These are phyloP conservation scores for Buphagus erythrorhynchus DNA, from an alignment of 2,797 vertebrate genomes.

Conservation along the genomic window DNA sequence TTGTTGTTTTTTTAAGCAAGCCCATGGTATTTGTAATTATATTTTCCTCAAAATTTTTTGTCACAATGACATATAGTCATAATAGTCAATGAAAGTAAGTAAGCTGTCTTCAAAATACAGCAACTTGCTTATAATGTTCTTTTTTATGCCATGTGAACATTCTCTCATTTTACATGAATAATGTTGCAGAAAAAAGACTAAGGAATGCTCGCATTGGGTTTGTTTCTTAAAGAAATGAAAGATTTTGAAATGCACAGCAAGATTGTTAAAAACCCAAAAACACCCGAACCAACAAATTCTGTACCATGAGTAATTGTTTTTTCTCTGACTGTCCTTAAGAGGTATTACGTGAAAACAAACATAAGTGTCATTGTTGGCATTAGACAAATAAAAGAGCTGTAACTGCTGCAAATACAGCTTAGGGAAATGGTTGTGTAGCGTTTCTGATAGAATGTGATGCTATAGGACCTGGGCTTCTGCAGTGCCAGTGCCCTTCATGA, in stretches of 20 bases:
- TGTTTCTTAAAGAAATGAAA: conserved; percentile 9
- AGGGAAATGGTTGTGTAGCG: background rate
- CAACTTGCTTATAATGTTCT: background rate
- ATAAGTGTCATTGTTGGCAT: background rate
- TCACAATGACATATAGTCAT: background rate
- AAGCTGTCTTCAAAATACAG: background rate
- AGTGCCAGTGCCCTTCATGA: background rate
- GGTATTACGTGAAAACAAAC: background rate
- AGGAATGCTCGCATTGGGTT: background rate
- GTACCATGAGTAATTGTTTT: background rate
- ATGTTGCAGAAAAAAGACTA: background rate
- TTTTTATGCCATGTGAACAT: background rate
- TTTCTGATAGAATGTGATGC: background rate
- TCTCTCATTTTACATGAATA: background rate
- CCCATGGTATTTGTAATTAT: background rate
- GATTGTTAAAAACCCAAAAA: background rate
- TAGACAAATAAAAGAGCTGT: background rate
- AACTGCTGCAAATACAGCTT: background rate
- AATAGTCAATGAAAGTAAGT: background rate
- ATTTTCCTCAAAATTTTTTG: background rate
- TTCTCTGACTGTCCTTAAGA: conserved; percentile 14
- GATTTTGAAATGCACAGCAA: background rate
- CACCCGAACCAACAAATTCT: background rate
- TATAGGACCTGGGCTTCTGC: background rate
- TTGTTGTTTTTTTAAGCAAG: background rate